phyloP scores from a whole-genome alignment of 2,888 invertebrate species.

The Timema podura region DNA sequence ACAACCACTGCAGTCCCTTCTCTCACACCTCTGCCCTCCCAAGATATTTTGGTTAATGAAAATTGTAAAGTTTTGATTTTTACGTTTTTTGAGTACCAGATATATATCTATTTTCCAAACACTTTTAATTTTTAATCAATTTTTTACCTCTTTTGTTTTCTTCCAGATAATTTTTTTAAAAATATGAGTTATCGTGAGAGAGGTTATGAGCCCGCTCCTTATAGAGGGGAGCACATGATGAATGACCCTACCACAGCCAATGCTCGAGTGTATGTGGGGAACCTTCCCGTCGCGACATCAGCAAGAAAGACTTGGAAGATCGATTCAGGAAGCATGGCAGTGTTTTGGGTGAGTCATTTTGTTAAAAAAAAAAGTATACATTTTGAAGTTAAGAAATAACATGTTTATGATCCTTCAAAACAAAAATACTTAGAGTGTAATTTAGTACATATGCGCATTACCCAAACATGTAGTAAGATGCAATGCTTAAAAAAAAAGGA shows the following conservation, averaged over 20 bases:
- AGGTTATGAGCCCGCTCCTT: not conserved
- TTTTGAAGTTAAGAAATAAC: too few relatives aligned
- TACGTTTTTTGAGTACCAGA: not conserved
- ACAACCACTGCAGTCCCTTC: too few relatives aligned
- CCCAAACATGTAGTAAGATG: too few relatives aligned
- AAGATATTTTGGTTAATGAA: not conserved
- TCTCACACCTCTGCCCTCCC: too few relatives aligned
- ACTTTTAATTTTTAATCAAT: too few relatives aligned
- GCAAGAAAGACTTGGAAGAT: slow-evolving; percentile 62
- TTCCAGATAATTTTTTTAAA: too few relatives aligned
- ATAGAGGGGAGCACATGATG: slow-evolving; percentile 40
- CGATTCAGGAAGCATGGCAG: slow-evolving; percentile 72
- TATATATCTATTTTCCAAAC: not conserved
- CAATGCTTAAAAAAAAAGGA: too few relatives aligned
- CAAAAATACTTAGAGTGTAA: too few relatives aligned
- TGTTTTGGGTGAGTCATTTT: slow-evolving; percentile 45
- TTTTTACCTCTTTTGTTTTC: too few relatives aligned
- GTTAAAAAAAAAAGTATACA: too few relatives aligned
- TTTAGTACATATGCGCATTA: too few relatives aligned
- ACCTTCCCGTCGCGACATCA: slow-evolving; percentile 63
- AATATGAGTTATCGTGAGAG: slow-evolving; percentile 22
- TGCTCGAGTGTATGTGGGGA: slow-evolving; percentile 77
- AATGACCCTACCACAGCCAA: slow-evolving; percentile 71
- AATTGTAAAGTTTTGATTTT: not conserved
- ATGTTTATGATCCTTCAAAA: too few relatives aligned